Evolutionary conservation across 2,797 vertebrate genomes (phyloP).

Genomic region (Spinibarbus caldwelli): DNA sequence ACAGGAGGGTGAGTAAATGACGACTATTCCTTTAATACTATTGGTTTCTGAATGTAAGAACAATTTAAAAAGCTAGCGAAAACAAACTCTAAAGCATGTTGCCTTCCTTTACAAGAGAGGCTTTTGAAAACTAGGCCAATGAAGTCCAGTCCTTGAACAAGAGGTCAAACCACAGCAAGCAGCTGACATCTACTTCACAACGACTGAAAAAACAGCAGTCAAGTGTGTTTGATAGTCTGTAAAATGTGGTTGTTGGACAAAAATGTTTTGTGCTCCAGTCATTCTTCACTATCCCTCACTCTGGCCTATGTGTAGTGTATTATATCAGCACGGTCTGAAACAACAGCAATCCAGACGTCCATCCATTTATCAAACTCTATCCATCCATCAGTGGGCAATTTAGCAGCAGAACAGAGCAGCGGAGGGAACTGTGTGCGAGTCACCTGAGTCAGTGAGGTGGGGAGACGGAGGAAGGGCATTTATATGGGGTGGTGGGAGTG

Average conservation of each 20-base stretch:
- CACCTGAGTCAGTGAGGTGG: constrained; percentile 28
- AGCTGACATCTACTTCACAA: constrained; percentile 36
- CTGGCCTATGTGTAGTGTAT: constrained; percentile 41
- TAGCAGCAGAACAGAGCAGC: constrained; percentile 29
- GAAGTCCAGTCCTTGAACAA: constrained; percentile 27
- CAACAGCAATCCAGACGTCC: constrained; percentile 42
- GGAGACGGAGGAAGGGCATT: constrained; percentile 25
- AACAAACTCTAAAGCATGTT: background rate
- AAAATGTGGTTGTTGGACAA: constrained; percentile 47
- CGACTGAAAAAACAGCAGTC: constrained; percentile 24
- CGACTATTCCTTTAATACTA: background rate
- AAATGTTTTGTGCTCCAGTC: constrained; percentile 48
- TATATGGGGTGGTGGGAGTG: constrained; percentile 9
- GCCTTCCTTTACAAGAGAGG: background rate
- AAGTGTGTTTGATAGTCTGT: constrained; percentile 46
- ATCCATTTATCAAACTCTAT: constrained; percentile 51
- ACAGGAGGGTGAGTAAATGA: too few relatives aligned
- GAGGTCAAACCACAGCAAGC: constrained; percentile 29
- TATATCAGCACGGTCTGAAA: constrained; percentile 38
- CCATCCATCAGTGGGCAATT: constrained; percentile 50
- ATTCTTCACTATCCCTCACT: constrained; percentile 47
- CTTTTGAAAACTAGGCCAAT: background rate
- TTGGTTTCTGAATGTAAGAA: background rate
- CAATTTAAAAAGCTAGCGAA: background rate
- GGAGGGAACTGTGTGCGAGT: constrained; percentile 31